Percentiles rank a stretch among this genome's conserved stretches.
phyloP scores from a whole-genome alignment of 2,113 vertebrate species.

The Smithornis capensis region DNA sequence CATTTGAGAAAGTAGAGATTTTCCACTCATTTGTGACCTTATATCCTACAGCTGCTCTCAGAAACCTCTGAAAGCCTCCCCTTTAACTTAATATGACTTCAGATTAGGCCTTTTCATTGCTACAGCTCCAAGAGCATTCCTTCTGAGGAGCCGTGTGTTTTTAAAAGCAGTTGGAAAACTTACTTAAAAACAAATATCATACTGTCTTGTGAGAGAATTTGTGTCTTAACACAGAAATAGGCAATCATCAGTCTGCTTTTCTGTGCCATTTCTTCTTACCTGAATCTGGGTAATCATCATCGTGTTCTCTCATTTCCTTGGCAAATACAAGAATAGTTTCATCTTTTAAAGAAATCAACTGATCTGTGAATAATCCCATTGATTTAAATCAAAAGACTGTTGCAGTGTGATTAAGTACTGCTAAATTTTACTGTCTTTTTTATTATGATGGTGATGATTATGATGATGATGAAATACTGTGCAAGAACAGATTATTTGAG shows the following conservation, averaged over 20 bases:
- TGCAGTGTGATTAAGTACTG: neutral
- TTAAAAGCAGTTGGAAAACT: neutral
- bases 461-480: neutral
- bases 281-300: neutral
- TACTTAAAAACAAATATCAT: neutral
- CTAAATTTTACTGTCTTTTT: neutral
- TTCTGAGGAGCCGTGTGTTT: neutral
- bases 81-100: rapidly evolving
- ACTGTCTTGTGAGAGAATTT: neutral
- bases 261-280: slow-evolving; percentile 4
- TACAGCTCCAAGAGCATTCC: neutral
- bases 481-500: neutral
- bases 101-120: neutral
- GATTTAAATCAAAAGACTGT: neutral
- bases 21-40: neutral
- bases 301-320: neutral
- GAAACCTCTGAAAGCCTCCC: neutral
- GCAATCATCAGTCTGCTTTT: neutral
- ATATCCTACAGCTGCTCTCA: neutral
- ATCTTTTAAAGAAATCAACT: slow-evolving; percentile 18
- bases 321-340: neutral
- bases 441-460: neutral
- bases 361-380: slow-evolving; percentile 7
- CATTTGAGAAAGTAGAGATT: neutral
- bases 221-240: neutral